Evolutionary conservation across 2,113 vertebrate species (phyloP), one percentile per base, ranked within the genome.

Genomic region (Eubucco bourcierii): DNA sequence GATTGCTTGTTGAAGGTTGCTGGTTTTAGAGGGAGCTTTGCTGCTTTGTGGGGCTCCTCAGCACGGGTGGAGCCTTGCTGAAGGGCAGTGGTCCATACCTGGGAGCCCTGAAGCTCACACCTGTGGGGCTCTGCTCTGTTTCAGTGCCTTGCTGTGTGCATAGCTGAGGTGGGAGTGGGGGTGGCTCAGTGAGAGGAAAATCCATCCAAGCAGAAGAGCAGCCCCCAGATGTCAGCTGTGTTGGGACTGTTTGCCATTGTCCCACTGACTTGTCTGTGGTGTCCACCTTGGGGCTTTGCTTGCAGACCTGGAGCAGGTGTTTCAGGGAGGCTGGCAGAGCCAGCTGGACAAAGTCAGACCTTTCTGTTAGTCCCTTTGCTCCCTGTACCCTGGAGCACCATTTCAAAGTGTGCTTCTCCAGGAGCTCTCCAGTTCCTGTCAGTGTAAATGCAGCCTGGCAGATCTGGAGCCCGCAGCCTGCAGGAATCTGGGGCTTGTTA

Each of bases 401-500:
- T 90, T 55, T 64, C 52, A 33, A 63, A 60, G 27, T 4, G 3
- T 33, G 25, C 65, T 85, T 85, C 67, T 83, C 61, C 53, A 61
- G 87, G 73, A 90, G 80, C 75, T 90, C 46, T 53, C 44, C 12
- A 52, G 41, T 28, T 67, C 5, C 61, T 90, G 75, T 77, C 58
- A 58, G 47, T 68, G 72, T 21, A 41, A 91, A 78, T 56, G 72
- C 27, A 77, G 47, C 34, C 84, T 53, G 16, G 52, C 52, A 47
- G 55, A 3, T 71, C 58, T 46, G 20, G 78, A 90, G 68, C 70
- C 61, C 60, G 3, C 12, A 79, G 72, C 92, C 87, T 82, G 76
- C 72, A n/a, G 73, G 23, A 83, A 31, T 65, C 24, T n/a, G 72
- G 25, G 55, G 53, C 73, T 65, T 61, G 91, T 96, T 96, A 94